Base-by-base conservation (phyloP, 1,140 invertebrate species). In the Trialeurodes vaporariorum region DNA sequence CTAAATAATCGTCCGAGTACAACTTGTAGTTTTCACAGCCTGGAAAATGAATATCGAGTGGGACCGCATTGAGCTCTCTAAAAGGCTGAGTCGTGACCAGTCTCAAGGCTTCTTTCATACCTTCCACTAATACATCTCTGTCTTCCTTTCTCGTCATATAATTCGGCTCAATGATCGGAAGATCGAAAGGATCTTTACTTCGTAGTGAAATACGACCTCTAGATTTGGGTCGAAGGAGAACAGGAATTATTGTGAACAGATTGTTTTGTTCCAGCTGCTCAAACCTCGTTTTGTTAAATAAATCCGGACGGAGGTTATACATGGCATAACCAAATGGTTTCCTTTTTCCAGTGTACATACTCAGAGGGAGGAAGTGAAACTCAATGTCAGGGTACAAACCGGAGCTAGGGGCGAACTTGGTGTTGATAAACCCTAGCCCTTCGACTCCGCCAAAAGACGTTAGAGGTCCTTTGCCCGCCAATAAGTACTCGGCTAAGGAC, bases 331-430 rank as follows among this genome's bases (percentile, higher is more conserved):
- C 34, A 5, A 49, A 9, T 5, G 34, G 34, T 9, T 49, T 5
- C 5, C 17, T 49, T 5, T 49, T 49, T 49, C 5, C 5, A 17
- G 5, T 49, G 34, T 49, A 49, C 34, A 93, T 88, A 1, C 88
- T 89, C 0, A 91, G 91, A 0, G 91, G 89, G 1, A 90, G 89
- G 86, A 94, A 91, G 68, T 93, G 91, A 66, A 93, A 89, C 70
- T 94, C 89, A 65, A 93, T 86, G 72, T 94, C 92, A 0, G 92
- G 91, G 81, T 86, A 91, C 64, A 86, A 81, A 0, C 83, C 83
- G 1, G 85, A 85, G 60, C 77, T 74, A 74, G 91, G 92, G 0
- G 90, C 90, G 72, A 86, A 91, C 67, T 84, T 87, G 0, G 91
- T 92, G 70, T 92, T 91, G 0, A 94, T 84, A 74, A 92, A 93